phyloP scores from a whole-genome alignment of 2,113 vertebrate species.

The Cardinalis cardinalis region DNA sequence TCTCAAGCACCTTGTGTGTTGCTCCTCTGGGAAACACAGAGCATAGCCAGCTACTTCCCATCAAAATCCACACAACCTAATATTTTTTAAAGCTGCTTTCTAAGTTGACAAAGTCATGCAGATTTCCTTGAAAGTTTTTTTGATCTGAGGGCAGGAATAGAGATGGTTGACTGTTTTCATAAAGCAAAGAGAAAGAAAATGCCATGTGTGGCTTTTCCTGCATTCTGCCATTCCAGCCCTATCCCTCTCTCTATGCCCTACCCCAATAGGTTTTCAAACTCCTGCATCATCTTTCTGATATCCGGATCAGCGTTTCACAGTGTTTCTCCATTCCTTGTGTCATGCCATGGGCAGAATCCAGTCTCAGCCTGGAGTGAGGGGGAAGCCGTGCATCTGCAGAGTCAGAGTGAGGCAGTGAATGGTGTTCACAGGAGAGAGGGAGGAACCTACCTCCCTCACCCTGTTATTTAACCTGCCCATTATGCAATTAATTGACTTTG shows the following conservation, averaged over 20 bases:
- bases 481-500: not conserved
- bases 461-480: not conserved
- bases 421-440: not conserved
- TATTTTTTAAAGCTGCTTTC: not conserved
- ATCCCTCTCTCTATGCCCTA: not conserved
- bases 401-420: not conserved
- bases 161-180: not conserved
- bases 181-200: not conserved
- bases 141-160: not conserved
- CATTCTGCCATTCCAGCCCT: not conserved
- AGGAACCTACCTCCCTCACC: not conserved
- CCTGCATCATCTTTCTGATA: not conserved
- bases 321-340: not conserved
- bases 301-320: accelerated
- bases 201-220: not conserved
- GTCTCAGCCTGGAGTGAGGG: not conserved
- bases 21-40: not conserved
- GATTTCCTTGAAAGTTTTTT: not conserved
- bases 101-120: not conserved
- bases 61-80: not conserved
- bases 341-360: not conserved
- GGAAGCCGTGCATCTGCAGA: not conserved
- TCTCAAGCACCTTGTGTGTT: not conserved
- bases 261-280: not conserved
- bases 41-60: not conserved